phyloP scores from a whole-genome alignment of 2,888 invertebrate species.

The Teleogryllus oceanicus region DNA sequence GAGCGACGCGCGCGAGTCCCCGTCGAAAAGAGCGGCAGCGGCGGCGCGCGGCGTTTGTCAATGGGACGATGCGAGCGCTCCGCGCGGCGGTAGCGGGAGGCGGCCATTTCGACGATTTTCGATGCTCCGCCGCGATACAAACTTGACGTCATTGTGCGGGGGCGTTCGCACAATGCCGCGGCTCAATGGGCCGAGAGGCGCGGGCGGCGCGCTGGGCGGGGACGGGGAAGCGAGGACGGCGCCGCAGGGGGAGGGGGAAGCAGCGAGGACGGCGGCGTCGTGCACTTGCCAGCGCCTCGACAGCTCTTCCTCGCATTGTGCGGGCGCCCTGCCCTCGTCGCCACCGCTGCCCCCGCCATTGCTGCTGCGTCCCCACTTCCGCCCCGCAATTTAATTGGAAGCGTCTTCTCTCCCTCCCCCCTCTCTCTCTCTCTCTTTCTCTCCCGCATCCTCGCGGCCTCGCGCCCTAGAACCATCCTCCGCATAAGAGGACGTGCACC shows the following conservation, averaged over 20 bases:
- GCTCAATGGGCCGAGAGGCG: background rate
- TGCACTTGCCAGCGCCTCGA: too few relatives aligned
- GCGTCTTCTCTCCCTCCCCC: too few relatives aligned
- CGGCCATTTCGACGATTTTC: background rate
- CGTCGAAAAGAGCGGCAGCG: background rate
- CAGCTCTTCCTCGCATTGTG: too few relatives aligned
- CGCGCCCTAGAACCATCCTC: too few relatives aligned
- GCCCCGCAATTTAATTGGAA: too few relatives aligned
- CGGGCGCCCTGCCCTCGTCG: too few relatives aligned
- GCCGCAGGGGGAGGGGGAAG: background rate
- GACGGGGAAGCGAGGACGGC: background rate
- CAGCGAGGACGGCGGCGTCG: background rate
- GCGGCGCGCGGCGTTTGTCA: background rate
- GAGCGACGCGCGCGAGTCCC: background rate
- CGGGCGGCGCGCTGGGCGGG: background rate
- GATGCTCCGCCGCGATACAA: background rate
- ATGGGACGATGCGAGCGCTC: background rate
- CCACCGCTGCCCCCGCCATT: too few relatives aligned
- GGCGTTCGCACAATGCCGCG: background rate
- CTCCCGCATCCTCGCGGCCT: too few relatives aligned
- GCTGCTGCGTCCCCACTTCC: too few relatives aligned
- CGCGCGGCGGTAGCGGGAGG: background rate
- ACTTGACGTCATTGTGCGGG: constrained; percentile 4
- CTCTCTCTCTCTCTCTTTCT: too few relatives aligned
- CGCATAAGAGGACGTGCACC: too few relatives aligned